Base-by-base conservation (phyloP, 2,888 invertebrate genomes). In the Thelaira solivaga region DNA sequence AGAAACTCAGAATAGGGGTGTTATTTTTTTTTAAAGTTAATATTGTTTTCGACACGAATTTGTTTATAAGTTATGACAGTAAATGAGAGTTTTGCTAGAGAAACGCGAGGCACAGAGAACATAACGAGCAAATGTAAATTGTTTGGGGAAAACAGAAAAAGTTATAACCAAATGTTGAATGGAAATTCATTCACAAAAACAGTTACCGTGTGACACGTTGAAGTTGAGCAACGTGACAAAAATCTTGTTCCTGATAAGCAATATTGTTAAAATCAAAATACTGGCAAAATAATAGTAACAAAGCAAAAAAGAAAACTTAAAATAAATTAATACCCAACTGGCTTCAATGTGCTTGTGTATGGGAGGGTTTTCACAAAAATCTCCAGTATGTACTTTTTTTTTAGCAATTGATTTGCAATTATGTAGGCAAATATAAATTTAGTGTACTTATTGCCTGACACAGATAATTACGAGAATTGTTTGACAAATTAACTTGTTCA, bases 191-290 rank as follows among this genome's bases (percentile, higher is more conserved):
- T 78, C 74, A 78, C 64, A 78, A 78, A 81, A 81, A 71, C 76
- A 81, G 81, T 81, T 79, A 61, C 72, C 64, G 76, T 74, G 81
- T 65, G 76, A 59, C 80, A 69, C 76, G 68, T n/a, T 75, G 79
- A 81, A 76, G 62, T 74, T 74, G 61, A 29, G 69, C 53, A 78
- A 78, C 65, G 73, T 78, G 69, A 78, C 59, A 55, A 65, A 31
- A 75, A 24, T 62, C 31, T 24, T 10, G n/a, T 39, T 20, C 34
- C 13, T n/a, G n/a, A 71, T 45, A 61, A 55, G 16, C 6, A 49
- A 29, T 31, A 47, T 31, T 4, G 18, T 22, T 8, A 8, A 67
- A 26, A 39, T 31, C 53, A 55, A 55, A 36, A 59, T n/a, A n/a
- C n/a, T n/a, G n/a, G n/a, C n/a, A n/a, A n/a, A n/a, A n/a, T n/a